Evolutionary conservation across 2,797 vertebrate species (phyloP), one percentile per base, ranked within the genome.

Genomic region (Enteromius trimaculatus): DNA sequence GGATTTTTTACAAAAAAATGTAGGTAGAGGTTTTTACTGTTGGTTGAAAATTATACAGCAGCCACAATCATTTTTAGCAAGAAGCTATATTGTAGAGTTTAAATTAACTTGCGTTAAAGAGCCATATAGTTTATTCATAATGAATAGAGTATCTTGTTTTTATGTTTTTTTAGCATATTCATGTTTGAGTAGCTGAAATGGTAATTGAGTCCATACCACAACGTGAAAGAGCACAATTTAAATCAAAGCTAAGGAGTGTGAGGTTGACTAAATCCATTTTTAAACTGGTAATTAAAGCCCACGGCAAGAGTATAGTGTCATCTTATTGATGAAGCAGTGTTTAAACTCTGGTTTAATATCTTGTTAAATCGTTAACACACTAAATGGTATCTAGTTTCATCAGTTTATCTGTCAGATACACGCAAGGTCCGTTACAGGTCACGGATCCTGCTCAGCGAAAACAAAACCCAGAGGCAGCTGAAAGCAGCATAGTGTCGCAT

Each of bases 281-380:
- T 83, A 87, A 88, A 84, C 79, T 86, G 88, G 86, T 91, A 92
- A 93, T 94, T 91, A 93, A 92, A 89, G 88, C 84, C 81, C 68
- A 82, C 79, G 84, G 86, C 86, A 87, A 83, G 47, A 88, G 82
- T 85, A 31, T 47, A 84, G 82, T 82, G 89, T 88, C 34, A 62
- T 70, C 80, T 85, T 39, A 6, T 14, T 68, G 34, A 78, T 81
- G 66, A 84, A 21, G 65, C 77, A 31, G 75, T 87, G 90, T 91
- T 88, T 86, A 68, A 87, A 84, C 77, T 83, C 83, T 90, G 89
- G 83, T 79, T 86, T 88, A 88, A 85, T 89, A 88, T 66, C 85
- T 90, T 87, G 60, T 82, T 84, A 81, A 81, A 19, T 86, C 86
- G 88, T 87, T 80, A 37, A 71, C 88, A 77, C 80, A 51, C 72